Evolutionary conservation across 2,797 vertebrate genomes (phyloP).

Genomic region (Pyrocephalus nanus): DNA sequence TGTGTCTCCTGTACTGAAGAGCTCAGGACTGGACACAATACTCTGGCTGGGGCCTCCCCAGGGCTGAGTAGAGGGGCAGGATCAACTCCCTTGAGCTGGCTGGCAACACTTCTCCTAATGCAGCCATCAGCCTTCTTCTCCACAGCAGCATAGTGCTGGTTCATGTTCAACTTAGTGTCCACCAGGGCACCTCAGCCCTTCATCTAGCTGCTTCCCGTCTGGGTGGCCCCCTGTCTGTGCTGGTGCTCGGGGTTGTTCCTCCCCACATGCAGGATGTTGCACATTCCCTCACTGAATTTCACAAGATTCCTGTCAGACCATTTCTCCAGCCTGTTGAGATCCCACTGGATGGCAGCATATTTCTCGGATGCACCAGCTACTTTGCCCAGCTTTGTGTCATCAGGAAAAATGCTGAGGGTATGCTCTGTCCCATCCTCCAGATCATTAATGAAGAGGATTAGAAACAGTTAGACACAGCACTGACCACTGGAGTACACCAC

Average conservation of each 20-base stretch:
- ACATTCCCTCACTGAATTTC: background rate
- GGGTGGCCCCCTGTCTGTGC: accelerated
- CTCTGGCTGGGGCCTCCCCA: background rate
- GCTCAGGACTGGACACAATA: background rate
- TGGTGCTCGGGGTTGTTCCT: background rate
- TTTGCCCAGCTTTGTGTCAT: background rate
- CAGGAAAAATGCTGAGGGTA: background rate
- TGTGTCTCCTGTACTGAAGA: background rate
- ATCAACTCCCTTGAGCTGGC: background rate
- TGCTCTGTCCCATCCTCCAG: background rate
- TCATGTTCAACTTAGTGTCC: background rate
- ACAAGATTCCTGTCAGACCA: background rate
- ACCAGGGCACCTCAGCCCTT: background rate
- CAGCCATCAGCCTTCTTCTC: background rate
- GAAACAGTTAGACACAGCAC: background rate
- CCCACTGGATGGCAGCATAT: no score
- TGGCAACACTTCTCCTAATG: background rate
- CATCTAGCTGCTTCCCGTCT: background rate
- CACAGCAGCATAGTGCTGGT: background rate
- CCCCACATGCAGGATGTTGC: accelerated
- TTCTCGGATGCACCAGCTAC: background rate
- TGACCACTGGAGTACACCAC: background rate
- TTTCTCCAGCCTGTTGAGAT: background rate
- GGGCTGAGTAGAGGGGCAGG: background rate
- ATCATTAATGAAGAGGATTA: no score